Evolutionary conservation across 2,888 invertebrate species (phyloP).

Genomic region (Trichacis sp.): DNA sequence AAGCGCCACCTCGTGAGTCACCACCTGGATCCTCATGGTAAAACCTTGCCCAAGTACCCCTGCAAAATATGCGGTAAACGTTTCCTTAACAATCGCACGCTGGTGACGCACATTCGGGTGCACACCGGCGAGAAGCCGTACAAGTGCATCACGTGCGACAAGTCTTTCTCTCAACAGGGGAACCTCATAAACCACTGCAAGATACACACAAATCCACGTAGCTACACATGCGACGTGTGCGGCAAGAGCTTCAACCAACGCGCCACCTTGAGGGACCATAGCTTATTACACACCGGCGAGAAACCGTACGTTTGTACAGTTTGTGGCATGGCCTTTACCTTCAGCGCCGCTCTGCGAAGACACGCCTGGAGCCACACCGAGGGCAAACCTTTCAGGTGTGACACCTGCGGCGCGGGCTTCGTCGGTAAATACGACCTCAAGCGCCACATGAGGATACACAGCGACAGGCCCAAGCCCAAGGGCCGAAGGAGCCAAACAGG

Average conservation of each 20-base stretch:
- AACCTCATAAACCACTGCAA: constrained; percentile 61
- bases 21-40: constrained; percentile 60
- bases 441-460: constrained; percentile 63
- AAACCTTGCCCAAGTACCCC: constrained; percentile 70
- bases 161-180: constrained; percentile 70
- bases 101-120: constrained; percentile 73
- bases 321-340: constrained; percentile 63
- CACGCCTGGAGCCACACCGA: constrained; percentile 62
- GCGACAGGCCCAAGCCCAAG: constrained; percentile 48
- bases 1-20: constrained; percentile 63
- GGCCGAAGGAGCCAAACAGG: constrained; percentile 37
- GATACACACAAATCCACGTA: constrained; percentile 63
- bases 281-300: constrained; percentile 62
- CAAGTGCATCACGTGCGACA: constrained; percentile 72
- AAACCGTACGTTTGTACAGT: constrained; percentile 64
- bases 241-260: constrained; percentile 65
- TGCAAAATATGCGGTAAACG: constrained; percentile 72
- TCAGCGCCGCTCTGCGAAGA: constrained; percentile 61
- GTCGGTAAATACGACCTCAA: constrained; percentile 63
- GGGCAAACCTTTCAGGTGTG: constrained; percentile 62
- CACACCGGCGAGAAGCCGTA: constrained; percentile 75
- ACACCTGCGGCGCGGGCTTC: constrained; percentile 59
- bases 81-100: constrained; percentile 73
- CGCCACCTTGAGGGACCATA: constrained; percentile 63
- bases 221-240: constrained; percentile 63